Percentiles rank a stretch among this genome's conserved stretches.
Conservation (phyloP, 2,797 vertebrate genomes). For the Squalus acanthias region DNA sequence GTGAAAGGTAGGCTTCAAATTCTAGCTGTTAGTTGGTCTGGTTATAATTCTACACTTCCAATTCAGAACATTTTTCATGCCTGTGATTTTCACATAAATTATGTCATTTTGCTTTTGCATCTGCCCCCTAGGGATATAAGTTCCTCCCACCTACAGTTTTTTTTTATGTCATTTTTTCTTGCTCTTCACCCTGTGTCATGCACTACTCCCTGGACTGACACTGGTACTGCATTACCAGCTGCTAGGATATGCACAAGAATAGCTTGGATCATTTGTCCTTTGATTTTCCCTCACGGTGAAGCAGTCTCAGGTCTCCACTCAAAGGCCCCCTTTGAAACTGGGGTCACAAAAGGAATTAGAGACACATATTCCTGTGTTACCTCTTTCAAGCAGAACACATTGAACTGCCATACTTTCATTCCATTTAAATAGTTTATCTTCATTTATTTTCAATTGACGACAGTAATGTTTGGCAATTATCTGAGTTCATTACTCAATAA, state of each 20-base stretch:
- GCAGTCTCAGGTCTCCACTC: neutral
- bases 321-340: neutral
- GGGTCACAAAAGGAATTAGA: neutral
- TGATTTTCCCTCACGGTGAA: neutral
- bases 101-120: no score
- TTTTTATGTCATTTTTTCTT: no score
- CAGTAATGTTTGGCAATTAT: neutral
- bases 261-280: neutral
- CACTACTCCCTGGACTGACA: no score
- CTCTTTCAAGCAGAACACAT: neutral
- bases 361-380: neutral
- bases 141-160: no score
- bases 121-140: no score
- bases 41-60: neutral
- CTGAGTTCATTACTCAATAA: neutral
- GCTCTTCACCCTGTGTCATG: no score
- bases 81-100: neutral
- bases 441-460: neutral
- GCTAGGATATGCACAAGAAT: neutral
- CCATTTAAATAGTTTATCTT: neutral
- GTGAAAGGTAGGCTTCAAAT: neutral
- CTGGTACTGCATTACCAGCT: neutral
- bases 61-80: neutral
- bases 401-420: neutral
- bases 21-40: neutral